These are phyloP conservation scores for Bathynomus jamesi DNA, from an alignment of 1,140 invertebrate genomes.

Conservation along the genomic window DNA sequence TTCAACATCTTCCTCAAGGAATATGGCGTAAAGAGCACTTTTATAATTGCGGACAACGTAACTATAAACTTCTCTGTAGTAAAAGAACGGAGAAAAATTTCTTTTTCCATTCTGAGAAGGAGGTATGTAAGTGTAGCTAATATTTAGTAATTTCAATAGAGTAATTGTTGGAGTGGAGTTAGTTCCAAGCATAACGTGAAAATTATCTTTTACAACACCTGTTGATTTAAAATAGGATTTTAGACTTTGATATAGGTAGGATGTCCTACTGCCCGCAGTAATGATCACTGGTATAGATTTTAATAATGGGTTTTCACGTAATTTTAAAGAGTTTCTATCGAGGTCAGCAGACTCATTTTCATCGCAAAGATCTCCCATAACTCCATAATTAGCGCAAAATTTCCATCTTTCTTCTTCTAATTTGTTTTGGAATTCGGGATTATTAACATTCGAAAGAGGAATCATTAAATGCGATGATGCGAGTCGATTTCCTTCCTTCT, in stretches of 20 bases:
- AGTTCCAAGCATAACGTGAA: neutral
- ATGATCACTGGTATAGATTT: neutral
- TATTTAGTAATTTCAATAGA: neutral
- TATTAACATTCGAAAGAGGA: neutral
- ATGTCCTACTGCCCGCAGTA: neutral
- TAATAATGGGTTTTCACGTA: neutral
- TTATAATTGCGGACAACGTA: neutral
- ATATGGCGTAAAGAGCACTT: neutral
- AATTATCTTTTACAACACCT: neutral
- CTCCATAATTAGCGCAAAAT: neutral
- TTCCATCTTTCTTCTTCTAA: neutral
- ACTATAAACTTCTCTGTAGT: constrained; percentile 11
- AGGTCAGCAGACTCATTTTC: neutral
- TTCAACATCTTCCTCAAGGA: constrained; percentile 13
- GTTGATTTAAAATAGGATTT: neutral
- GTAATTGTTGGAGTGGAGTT: neutral
- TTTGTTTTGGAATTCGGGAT: neutral
- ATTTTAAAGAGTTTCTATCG: neutral
- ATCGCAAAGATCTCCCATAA: neutral
- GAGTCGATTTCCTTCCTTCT: neutral
- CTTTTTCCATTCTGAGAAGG: neutral
- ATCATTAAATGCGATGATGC: neutral
- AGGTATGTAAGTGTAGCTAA: neutral
- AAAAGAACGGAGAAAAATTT: neutral
- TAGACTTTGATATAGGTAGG: neutral